Conservation (phyloP, 2,113 vertebrate species). For the Pluvianellus socialis region DNA sequence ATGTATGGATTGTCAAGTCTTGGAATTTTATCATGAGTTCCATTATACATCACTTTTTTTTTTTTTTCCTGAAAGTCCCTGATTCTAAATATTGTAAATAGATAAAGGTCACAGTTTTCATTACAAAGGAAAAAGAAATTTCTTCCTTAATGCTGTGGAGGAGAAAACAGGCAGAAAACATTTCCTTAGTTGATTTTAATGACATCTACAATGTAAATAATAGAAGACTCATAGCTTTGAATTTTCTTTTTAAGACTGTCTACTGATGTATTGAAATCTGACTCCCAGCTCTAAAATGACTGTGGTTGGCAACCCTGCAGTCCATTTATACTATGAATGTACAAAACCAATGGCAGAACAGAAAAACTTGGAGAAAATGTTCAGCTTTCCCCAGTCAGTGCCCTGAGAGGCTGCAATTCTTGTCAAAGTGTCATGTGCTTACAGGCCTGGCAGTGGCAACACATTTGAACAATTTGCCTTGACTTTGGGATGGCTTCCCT, state of each 20-base stretch:
- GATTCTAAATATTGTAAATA: neutral
- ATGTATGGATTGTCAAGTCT: neutral
- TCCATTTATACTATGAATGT: neutral
- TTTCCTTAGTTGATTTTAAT: neutral
- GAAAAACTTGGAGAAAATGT: neutral
- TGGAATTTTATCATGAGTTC: neutral
- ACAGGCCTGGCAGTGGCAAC: neutral
- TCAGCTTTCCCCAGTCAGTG: neutral
- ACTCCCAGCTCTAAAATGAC: neutral
- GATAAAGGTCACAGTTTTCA: neutral
- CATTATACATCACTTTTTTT: neutral
- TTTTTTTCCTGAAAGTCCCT: neutral
- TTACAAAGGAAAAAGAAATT: neutral
- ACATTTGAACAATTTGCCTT: fast-evolving
- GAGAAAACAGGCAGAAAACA: neutral
- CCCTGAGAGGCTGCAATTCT: neutral
- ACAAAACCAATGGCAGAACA: neutral
- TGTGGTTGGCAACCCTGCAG: neutral
- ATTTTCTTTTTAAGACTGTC: neutral
- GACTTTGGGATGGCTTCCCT: neutral
- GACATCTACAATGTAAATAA: neutral
- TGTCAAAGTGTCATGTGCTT: neutral
- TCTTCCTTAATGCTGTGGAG: neutral
- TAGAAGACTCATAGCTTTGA: neutral
- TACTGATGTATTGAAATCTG: neutral